Evolutionary conservation across 2,888 invertebrate species (phyloP).

Genomic region (Hipparchia semele): DNA sequence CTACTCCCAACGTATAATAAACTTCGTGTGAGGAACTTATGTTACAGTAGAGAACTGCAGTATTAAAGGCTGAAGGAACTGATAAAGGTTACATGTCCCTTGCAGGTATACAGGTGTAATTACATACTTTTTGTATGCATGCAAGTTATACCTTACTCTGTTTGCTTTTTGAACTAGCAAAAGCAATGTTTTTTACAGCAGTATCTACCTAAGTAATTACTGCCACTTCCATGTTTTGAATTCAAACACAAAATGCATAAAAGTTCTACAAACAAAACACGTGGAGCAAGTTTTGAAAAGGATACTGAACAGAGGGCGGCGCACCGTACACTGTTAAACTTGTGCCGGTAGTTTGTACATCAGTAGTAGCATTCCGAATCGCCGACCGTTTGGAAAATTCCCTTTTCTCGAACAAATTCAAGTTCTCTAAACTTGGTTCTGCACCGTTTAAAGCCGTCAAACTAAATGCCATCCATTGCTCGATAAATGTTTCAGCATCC

Average conservation of each 20-base stretch:
- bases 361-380: slow-evolving; percentile 62
- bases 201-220: too few species aligned
- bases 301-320: slow-evolving; percentile 67
- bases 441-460: slow-evolving; percentile 85
- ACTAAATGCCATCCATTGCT: slow-evolving; percentile 91
- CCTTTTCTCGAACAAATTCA: slow-evolving; percentile 86
- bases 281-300: slow-evolving; percentile 66
- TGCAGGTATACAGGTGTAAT: too few species aligned
- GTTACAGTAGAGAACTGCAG: too few species aligned
- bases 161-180: neutral
- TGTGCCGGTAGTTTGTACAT: slow-evolving; percentile 68
- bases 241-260: neutral
- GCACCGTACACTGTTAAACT: slow-evolving; percentile 69
- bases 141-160: neutral
- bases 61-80: too few species aligned
- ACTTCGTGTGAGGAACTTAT: too few species aligned
- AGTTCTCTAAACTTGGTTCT: slow-evolving; percentile 82
- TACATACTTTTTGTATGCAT: too few species aligned
- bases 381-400: slow-evolving; percentile 81
- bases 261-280: slow-evolving; percentile 50
- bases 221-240: too few species aligned
- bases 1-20: too few species aligned
- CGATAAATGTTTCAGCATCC: slow-evolving; percentile 87
- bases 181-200: neutral
- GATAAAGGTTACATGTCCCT: too few species aligned